Evolutionary conservation across 2,797 vertebrate species (phyloP), one percentile per base, ranked within the genome.

Genomic region (Zenarchopterus dispar): DNA sequence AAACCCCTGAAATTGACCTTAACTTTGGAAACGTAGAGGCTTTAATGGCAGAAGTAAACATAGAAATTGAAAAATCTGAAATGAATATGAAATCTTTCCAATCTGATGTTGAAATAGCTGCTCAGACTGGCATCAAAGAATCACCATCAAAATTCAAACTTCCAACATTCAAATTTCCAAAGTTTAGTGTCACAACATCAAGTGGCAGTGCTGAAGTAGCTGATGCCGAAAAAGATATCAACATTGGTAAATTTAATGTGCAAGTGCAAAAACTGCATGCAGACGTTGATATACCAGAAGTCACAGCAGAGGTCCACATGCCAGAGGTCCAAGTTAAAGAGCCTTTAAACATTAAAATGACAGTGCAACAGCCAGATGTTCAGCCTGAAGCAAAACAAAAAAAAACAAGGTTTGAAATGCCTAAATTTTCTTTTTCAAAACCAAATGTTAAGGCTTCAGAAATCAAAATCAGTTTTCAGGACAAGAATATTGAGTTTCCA

Each of bases 141-240:
- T 82, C 83, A 1, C 84, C 83, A 53, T 84, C 77, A n/a, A 91
- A 86, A 74, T 91, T 89, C 22, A 84, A 81, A 18, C 59, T 88
- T 69, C 81, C 80, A 2, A 26, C 39, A 19, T 50, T 62, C 21
- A 61, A 56, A 56, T 24, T 70, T 17, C 57, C 67, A 49, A 62
- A 24, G 21, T 17, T 56, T 39, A 46, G 47, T 1, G 5, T 41
- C 23, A 4, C 44, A 9, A 9, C 44, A 46, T 19, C 49, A 21
- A 45, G 31, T 22, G 42, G 22, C 10, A 51, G 21, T 1, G 36
- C 21, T 8, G 66, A 61, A 44, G 16, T 31, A n/a, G 19, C 36
- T 8, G 44, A 22, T 22, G 10, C 9, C 10, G 44, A 46, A 21
- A 22, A 21, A 11, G 44, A 4, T 10, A n/a, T 19, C 11, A 21